Conservation (phyloP, 2,113 vertebrate species). For the Rhinoptilus africanus region DNA sequence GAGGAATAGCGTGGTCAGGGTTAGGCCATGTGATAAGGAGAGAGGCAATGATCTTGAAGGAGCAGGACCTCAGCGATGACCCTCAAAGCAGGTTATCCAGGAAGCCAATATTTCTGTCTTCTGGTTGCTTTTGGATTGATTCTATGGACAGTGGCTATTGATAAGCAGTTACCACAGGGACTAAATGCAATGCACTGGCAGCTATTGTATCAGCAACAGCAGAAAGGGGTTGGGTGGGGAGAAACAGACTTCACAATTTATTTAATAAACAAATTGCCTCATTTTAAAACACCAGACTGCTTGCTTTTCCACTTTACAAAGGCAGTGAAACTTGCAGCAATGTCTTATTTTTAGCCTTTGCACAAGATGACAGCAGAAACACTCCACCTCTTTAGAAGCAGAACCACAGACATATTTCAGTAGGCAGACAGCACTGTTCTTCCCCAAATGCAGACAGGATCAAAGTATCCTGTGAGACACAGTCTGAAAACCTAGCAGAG, state of each 20-base stretch:
- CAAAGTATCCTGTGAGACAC: not conserved
- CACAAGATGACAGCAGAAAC: not conserved
- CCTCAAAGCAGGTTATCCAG: not conserved
- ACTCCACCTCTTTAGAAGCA: not conserved
- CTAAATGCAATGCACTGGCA: not conserved
- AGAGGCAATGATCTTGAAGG: accelerated
- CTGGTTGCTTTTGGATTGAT: not conserved
- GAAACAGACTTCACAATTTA: not conserved
- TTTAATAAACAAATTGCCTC: not conserved
- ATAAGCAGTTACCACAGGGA: not conserved
- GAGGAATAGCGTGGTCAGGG: not conserved
- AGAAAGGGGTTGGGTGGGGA: not conserved
- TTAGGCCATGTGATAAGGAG: not conserved
- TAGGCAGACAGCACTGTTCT: not conserved
- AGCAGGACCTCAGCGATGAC: not conserved
- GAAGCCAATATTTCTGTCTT: not conserved
- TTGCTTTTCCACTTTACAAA: not conserved
- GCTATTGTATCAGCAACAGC: not conserved
- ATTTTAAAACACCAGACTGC: not conserved
- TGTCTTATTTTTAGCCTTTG: not conserved
- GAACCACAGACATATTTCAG: not conserved
- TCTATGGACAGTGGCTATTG: not conserved
- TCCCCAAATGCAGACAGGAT: not conserved
- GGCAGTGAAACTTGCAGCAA: not conserved
- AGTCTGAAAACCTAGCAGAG: not conserved